Conservation (phyloP, 1,140 invertebrate genomes). For the Periplaneta americana region DNA sequence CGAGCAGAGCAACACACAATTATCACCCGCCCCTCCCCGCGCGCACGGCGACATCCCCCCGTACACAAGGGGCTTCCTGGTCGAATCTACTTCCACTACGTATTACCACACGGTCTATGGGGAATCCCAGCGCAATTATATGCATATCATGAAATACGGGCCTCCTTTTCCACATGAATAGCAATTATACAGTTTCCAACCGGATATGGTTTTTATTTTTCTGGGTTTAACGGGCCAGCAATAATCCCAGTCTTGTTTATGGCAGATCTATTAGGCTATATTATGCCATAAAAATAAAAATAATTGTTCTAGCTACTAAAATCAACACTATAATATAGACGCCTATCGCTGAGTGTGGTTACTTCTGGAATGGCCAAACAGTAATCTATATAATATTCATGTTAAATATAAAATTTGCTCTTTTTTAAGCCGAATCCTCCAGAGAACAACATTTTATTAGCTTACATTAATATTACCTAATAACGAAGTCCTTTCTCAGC, state of each 20-base stretch:
- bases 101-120: neutral
- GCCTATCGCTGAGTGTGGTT: neutral
- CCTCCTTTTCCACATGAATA: conserved; percentile 16
- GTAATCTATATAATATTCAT: conserved; percentile 2
- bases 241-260: conserved; percentile 18
- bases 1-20: neutral
- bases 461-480: conserved; percentile 2
- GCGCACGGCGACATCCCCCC: neutral
- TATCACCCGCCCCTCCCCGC: neutral
- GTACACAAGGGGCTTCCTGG: neutral
- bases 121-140: conserved; percentile 10
- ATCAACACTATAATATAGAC: conserved; percentile 14
- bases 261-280: conserved; percentile 18
- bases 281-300: conserved; percentile 21
- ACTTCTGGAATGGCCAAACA: neutral
- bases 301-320: conserved; percentile 11
- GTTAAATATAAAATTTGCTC: conserved; percentile 9
- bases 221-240: neutral
- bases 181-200: conserved; percentile 13
- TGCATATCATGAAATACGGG: conserved; percentile 12
- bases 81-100: neutral
- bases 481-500: conserved; percentile 1
- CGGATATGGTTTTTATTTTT: conserved; percentile 2
- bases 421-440: conserved; percentile 8
- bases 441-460: conserved; percentile 13